Percentiles rank a stretch among this genome's conserved stretches.
phyloP scores from a whole-genome alignment of 23 tunicate genomes.

The Trididemnum nubilum region DNA sequence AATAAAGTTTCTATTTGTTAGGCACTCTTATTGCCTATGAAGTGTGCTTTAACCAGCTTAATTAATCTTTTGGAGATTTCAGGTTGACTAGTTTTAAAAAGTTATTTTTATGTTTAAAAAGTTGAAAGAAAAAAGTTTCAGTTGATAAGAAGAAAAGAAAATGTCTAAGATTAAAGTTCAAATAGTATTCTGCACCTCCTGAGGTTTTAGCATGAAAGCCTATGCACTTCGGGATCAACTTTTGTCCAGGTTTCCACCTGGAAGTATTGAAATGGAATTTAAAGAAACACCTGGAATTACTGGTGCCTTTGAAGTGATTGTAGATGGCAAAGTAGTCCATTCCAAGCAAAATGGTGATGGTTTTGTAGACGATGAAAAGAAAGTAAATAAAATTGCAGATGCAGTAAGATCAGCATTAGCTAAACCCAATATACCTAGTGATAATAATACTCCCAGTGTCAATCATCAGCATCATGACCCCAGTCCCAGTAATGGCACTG shows the following conservation, averaged over 20 bases:
- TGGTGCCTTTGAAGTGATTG: constrained; percentile 57
- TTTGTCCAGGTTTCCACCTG: constrained; percentile 29
- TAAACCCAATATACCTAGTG: no score
- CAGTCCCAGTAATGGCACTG: no score
- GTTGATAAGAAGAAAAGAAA: no score
- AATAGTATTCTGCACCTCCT: constrained; percentile 60
- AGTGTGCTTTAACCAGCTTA: no score
- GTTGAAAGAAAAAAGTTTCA: no score
- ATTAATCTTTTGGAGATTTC: no score
- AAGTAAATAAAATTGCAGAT: constrained; percentile 46
- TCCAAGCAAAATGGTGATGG: constrained; percentile 90
- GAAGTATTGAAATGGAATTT: background rate
- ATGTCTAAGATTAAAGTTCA: constrained; percentile 30
- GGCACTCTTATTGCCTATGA: no score
- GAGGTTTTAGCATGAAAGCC: constrained; percentile 52
- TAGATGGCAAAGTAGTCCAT: constrained; percentile 61
- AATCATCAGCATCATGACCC: no score
- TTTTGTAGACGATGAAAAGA: constrained; percentile 56
- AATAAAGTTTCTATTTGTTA: no score
- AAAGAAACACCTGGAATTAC: constrained; percentile 31
- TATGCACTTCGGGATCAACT: constrained; percentile 15
- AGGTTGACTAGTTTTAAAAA: no score
- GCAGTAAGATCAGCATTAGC: constrained; percentile 47
- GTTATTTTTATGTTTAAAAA: no score
- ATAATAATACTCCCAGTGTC: no score